Evolutionary conservation across 2,797 vertebrate genomes (phyloP).

Genomic region (Darevskia mixta): DNA sequence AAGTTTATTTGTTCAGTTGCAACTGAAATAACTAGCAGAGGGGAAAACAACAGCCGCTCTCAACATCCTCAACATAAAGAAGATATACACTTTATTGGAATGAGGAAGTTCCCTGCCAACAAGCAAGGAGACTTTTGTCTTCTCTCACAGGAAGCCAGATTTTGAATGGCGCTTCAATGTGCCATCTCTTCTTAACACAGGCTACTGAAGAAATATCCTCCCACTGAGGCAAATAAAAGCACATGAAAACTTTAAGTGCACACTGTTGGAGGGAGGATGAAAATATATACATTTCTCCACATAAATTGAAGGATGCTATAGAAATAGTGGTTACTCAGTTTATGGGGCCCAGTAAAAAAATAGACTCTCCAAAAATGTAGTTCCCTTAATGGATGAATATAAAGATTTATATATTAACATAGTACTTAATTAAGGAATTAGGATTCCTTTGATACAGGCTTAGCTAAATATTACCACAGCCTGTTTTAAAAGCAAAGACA

Average conservation of each 20-base stretch:
- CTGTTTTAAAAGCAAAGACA: conserved; percentile 47
- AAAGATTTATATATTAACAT: not conserved
- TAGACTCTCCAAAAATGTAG: not conserved
- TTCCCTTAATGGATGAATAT: not conserved
- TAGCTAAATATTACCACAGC: conserved; percentile 14
- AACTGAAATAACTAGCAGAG: not conserved
- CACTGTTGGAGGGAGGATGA: conserved; percentile 6
- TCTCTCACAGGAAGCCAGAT: conserved; percentile 1
- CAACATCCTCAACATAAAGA: not conserved
- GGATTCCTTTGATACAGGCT: conserved; percentile 31
- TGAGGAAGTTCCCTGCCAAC: not conserved
- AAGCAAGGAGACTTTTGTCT: not conserved
- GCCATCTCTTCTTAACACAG: not conserved
- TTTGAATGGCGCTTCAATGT: not conserved
- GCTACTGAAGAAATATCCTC: conserved; percentile 20
- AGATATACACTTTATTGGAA: conserved; percentile 3
- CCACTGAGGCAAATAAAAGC: not conserved
- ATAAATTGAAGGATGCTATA: not conserved
- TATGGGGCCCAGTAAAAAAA: fast-evolving
- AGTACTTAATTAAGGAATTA: conserved; percentile 35
- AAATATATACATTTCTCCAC: not conserved
- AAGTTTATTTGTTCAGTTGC: not conserved
- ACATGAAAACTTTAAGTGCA: not conserved
- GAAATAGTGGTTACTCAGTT: not conserved
- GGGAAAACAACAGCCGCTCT: not conserved